Base-by-base conservation (phyloP, 2,888 invertebrate genomes). In the Dryobota labecula region DNA sequence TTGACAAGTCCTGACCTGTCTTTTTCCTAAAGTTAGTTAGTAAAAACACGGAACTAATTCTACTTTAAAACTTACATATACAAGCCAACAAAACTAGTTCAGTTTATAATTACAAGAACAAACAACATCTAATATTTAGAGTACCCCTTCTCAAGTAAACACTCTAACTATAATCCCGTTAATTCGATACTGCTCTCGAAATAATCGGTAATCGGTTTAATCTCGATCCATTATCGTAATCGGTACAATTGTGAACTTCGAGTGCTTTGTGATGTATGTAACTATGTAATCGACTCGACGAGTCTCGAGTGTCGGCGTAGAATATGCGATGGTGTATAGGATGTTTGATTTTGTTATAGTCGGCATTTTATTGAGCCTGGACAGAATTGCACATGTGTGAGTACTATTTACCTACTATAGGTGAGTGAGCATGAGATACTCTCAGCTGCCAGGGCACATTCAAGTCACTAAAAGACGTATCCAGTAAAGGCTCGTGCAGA, bases 121-220 rank as follows among this genome's bases (percentile, higher is more conserved):
- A 47, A 43, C 62, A 65, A 13, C n/a, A 20, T 43, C 36, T 77
- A 70, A 76, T 78, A 74, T 61, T 79, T 61, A 61, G 60, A 79
- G 76, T 71, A 67, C 76, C 41, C 36, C n/a, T 27, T 33, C 53
- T 74, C n/a, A 57, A 69, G 49, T 20, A 67, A 76, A 49, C 76
- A 67, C 24, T 49, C n/a, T 24, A 33, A 36, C 47, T 33, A 65
- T 76, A 77, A 77, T 69, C 72, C 45, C 0, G 58, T 41, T 77
- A 79, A 69, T 63, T 66, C 72, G 82, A 76, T 66, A 72, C 41
- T 54, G 53, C 30, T 71, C 73, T 67, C 64, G 65, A 56, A 56
- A 58, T 77, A 60, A 80, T 75, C 73, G 63, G 47, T 83, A 75
- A 81, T 84, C 79, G 66, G 30, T 65, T 57, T 84, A 80, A 84